phyloP scores from a whole-genome alignment of 2,113 vertebrate species.

The Limanda limanda region DNA sequence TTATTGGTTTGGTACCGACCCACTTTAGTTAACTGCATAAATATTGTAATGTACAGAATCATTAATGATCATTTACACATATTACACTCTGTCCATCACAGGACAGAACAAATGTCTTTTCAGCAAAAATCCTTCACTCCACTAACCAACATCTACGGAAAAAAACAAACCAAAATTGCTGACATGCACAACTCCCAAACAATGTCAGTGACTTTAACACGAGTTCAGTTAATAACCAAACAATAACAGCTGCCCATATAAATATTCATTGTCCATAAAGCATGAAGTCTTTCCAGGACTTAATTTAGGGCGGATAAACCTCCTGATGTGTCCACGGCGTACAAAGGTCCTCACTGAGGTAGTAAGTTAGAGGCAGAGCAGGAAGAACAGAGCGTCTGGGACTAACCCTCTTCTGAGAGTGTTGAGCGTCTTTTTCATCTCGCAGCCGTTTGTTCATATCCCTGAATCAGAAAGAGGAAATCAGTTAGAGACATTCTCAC shows the following conservation, averaged over 20 bases:
- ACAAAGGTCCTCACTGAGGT: slow-evolving; percentile 80
- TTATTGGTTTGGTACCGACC: slow-evolving; percentile 34
- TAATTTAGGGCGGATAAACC: slow-evolving; percentile 75
- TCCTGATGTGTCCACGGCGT: slow-evolving; percentile 71
- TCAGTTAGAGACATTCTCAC: neutral
- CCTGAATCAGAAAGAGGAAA: slow-evolving; percentile 75
- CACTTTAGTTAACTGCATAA: slow-evolving; percentile 26
- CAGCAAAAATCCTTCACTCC: slow-evolving; percentile 34
- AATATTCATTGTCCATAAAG: slow-evolving; percentile 51
- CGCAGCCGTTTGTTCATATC: slow-evolving; percentile 94
- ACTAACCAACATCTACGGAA: slow-evolving; percentile 9
- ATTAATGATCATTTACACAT: slow-evolving; percentile 16
- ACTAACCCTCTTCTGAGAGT: slow-evolving; percentile 90
- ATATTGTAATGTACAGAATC: slow-evolving; percentile 22
- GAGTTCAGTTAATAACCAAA: slow-evolving; percentile 44
- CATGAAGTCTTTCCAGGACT: slow-evolving; percentile 26
- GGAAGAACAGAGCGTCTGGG: slow-evolving; percentile 77
- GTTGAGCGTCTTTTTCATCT: slow-evolving; percentile 91
- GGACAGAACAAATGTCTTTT: slow-evolving; percentile 37
- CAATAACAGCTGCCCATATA: slow-evolving; percentile 29
- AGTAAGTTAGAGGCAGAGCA: slow-evolving; percentile 71
- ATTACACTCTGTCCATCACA: slow-evolving; percentile 1
- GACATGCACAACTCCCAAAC: slow-evolving; percentile 17
- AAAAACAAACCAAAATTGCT: slow-evolving; percentile 11
- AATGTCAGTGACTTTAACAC: slow-evolving; percentile 17